phyloP scores from a whole-genome alignment of 2,797 vertebrate species.

The Bradypodion pumilum region DNA sequence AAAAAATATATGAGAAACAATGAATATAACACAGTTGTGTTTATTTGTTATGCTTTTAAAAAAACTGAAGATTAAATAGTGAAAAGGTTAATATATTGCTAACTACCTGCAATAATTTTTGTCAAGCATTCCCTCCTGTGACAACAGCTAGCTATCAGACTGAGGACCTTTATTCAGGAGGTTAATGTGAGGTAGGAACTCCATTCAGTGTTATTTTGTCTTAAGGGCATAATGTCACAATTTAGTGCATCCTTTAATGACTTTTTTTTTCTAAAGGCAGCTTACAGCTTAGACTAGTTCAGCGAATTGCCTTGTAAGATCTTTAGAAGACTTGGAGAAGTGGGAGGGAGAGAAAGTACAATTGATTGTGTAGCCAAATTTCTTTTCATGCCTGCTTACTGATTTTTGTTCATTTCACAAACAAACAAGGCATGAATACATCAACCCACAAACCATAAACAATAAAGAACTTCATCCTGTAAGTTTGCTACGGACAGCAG shows the following conservation, averaged over 20 bases:
- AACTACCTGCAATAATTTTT: constrained; percentile 44
- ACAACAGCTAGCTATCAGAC: constrained; percentile 73
- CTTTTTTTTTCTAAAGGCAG: constrained; percentile 71
- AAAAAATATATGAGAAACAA: constrained; percentile 12
- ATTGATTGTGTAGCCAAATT: constrained; percentile 80
- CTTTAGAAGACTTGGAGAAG: constrained; percentile 72
- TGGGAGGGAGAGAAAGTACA: constrained; percentile 64
- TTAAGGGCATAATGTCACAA: constrained; percentile 82
- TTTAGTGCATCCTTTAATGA: constrained; percentile 82
- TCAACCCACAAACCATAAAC: constrained; percentile 87
- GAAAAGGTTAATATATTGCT: constrained; percentile 51
- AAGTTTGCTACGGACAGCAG: constrained; percentile 87
- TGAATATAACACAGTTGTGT: background rate
- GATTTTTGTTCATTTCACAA: constrained; percentile 88
- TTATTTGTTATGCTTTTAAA: constrained; percentile 18
- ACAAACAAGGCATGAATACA: constrained; percentile 90
- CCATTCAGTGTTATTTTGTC: constrained; percentile 80
- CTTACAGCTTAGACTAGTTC: constrained; percentile 81
- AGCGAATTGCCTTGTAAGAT: constrained; percentile 80
- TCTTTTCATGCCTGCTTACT: constrained; percentile 83
- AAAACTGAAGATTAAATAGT: constrained; percentile 46
- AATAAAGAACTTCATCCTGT: constrained; percentile 90
- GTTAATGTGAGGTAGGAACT: constrained; percentile 78
- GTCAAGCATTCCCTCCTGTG: constrained; percentile 54
- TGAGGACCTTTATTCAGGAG: constrained; percentile 74